A percentile compares a stretch with the other conserved stretches of the same genome.
These are phyloP conservation scores for Mactromeris polynyma DNA, from an alignment of 2,888 invertebrate genomes.

Conservation along the genomic window DNA sequence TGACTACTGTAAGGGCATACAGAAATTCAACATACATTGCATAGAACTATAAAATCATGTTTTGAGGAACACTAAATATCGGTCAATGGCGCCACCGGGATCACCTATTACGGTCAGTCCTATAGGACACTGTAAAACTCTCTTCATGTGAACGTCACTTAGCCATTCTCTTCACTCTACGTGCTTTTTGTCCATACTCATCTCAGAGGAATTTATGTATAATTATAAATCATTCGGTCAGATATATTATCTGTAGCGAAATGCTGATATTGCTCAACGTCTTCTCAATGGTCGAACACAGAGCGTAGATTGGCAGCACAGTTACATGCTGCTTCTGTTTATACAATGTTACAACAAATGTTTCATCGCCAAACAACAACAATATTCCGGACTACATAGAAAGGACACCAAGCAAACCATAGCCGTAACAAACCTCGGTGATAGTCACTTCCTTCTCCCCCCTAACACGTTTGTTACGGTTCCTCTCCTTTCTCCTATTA, in stretches of 20 bases:
- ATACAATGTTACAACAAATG: neutral
- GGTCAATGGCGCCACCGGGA: too few species aligned
- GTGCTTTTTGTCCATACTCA: too few species aligned
- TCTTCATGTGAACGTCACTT: too few species aligned
- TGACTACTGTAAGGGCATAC: too few species aligned
- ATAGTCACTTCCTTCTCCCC: slow-evolving; percentile 23
- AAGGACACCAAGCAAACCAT: slow-evolving; percentile 13
- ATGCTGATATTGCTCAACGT: neutral
- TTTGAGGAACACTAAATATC: too few species aligned
- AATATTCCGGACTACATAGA: neutral
- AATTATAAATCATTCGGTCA: neutral
- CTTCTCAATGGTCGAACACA: neutral
- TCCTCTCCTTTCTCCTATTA: slow-evolving; percentile 40
- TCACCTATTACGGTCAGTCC: too few species aligned
- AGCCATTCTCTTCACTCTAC: too few species aligned
- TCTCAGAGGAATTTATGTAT: too few species aligned
- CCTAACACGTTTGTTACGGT: slow-evolving; percentile 29
- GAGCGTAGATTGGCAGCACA: neutral
- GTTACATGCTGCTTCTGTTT: too few species aligned
- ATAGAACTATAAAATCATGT: too few species aligned
- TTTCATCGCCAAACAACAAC: neutral
- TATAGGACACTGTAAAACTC: too few species aligned
- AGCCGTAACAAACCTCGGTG: slow-evolving; percentile 48
- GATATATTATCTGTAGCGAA: neutral
- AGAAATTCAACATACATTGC: too few species aligned